Conservation (phyloP, 2,113 vertebrate species). For the Riparia riparia region DNA sequence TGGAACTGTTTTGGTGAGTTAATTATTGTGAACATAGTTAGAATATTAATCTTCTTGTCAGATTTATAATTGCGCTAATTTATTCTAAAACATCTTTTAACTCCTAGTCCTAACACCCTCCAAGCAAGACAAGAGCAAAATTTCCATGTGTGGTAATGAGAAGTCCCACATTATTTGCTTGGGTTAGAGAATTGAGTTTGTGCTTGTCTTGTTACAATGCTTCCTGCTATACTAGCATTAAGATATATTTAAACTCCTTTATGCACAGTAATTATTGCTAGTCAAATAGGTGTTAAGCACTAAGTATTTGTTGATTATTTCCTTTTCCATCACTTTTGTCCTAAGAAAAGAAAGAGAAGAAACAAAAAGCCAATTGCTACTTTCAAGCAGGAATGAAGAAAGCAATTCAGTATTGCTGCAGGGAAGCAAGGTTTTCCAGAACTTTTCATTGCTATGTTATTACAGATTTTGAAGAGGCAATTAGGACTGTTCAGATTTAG, state of each 20-base stretch:
- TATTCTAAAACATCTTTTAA: conserved; percentile 10
- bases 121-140: neutral
- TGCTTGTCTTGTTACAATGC: neutral
- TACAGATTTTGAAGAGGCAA: neutral
- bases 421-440: neutral
- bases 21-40: conserved; percentile 51
- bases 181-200: neutral
- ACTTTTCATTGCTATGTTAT: neutral
- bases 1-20: conserved; percentile 54
- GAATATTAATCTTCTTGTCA: conserved; percentile 60
- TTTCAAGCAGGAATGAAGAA: neutral
- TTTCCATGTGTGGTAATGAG: neutral
- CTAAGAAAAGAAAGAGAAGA: neutral
- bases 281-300: neutral
- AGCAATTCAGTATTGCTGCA: neutral
- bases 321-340: neutral
- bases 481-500: neutral
- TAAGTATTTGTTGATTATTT: neutral
- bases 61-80: conserved; percentile 47
- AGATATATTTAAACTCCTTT: neutral
- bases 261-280: neutral
- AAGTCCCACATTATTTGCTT: neutral
- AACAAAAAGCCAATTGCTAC: neutral
- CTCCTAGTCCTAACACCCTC: neutral
- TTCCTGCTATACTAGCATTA: neutral